Evolutionary conservation across 2,797 vertebrate genomes (phyloP).

Genomic region (Avahi laniger): DNA sequence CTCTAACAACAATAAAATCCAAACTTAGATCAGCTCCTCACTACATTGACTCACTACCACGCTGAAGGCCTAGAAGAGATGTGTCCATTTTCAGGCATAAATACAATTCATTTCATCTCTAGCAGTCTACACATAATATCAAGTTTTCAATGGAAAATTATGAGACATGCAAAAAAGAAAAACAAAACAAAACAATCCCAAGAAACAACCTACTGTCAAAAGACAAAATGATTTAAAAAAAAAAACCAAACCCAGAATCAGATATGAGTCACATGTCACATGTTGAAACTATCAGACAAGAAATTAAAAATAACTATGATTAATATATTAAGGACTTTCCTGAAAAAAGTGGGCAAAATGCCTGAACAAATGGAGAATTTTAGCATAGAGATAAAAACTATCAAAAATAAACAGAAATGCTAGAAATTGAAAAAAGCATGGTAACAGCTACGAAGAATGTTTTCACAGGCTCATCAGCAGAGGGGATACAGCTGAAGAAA

Average conservation of each 20-base stretch:
- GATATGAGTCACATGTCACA: background rate
- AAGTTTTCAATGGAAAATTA: background rate
- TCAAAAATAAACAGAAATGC: background rate
- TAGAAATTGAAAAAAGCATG: background rate
- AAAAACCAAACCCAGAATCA: background rate
- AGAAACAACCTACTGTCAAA: background rate
- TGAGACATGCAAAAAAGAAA: background rate
- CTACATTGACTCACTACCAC: background rate
- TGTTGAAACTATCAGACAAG: background rate
- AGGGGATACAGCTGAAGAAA: background rate
- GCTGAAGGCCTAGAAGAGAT: background rate
- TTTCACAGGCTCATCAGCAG: background rate
- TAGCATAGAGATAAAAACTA: constrained; percentile 1
- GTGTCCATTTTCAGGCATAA: background rate
- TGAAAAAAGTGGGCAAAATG: background rate
- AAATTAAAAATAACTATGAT: background rate
- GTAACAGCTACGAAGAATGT: background rate
- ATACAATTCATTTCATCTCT: background rate
- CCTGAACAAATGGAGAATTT: background rate
- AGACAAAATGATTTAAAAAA: background rate
- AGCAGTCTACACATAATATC: background rate
- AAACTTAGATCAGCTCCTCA: background rate
- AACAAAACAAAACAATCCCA: background rate
- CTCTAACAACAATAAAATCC: background rate
- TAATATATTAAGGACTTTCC: background rate